These are phyloP conservation scores for Cheirogaleus medius DNA, from an alignment of 2,113 vertebrate genomes.

Conservation along the genomic window DNA sequence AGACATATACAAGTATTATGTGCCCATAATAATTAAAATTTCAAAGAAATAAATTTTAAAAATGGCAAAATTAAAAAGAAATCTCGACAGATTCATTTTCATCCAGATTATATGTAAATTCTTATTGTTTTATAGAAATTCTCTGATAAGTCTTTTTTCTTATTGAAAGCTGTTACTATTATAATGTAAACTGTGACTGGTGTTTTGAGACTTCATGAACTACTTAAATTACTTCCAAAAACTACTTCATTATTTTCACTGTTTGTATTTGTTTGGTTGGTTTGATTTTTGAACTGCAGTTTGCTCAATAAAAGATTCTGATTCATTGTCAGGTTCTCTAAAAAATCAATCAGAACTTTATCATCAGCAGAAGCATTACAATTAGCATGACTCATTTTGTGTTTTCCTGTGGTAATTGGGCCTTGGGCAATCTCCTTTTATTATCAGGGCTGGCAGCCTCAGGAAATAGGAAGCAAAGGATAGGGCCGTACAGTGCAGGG, in stretches of 20 bases:
- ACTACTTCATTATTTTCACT: neutral
- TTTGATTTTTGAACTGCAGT: neutral
- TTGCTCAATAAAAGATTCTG: neutral
- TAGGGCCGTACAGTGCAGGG: neutral
- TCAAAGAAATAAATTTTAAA: no score
- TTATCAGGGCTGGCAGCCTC: neutral
- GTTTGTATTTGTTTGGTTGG: neutral
- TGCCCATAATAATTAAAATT: no score
- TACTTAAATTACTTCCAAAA: neutral
- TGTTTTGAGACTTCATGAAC: neutral
- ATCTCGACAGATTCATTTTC: neutral
- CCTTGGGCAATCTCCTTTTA: neutral
- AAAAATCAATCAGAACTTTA: neutral
- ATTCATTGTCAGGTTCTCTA: neutral
- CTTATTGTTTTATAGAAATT: neutral
- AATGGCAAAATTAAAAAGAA: no score
- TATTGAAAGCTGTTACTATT: neutral
- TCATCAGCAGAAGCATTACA: neutral
- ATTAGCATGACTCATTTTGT: neutral
- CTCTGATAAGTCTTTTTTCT: neutral
- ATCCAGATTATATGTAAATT: neutral
- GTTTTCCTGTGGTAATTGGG: neutral
- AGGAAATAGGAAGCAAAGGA: neutral
- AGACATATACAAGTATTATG: no score
- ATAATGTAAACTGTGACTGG: neutral